Percentiles rank a stretch among this genome's conserved stretches.
phyloP scores from a whole-genome alignment of 2,113 vertebrate species.

The Pelecanoides urinatrix region DNA sequence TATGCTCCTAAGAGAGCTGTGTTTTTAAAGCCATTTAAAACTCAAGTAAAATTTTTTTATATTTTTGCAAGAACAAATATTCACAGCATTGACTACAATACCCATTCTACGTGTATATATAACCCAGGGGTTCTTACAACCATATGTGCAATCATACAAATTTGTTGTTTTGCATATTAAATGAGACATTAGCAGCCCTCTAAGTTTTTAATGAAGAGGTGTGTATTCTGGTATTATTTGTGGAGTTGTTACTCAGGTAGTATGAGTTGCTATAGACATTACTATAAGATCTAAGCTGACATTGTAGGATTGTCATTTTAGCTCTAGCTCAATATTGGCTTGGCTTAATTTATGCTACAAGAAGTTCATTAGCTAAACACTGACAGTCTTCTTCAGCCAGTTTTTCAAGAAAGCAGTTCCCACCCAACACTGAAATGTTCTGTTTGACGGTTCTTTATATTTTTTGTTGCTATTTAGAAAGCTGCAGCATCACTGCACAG shows the following conservation, averaged over 20 bases:
- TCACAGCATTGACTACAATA: neutral
- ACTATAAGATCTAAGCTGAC: neutral
- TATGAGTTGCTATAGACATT: neutral
- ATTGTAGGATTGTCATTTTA: neutral
- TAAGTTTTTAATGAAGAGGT: conserved; percentile 3
- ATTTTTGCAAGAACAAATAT: neutral
- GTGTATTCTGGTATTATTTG: neutral
- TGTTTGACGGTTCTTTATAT: neutral
- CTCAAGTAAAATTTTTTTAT: neutral
- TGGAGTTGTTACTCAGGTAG: neutral
- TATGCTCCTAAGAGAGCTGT: neutral
- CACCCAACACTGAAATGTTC: neutral
- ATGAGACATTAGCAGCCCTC: neutral
- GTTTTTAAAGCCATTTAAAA: neutral
- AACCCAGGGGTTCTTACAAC: neutral
- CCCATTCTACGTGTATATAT: neutral
- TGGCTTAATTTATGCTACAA: neutral
- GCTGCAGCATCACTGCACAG: neutral
- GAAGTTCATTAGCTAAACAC: conserved; percentile 3
- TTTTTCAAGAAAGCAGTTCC: conserved; percentile 21
- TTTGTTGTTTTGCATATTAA: neutral
- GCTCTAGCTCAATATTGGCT: neutral
- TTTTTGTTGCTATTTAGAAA: conserved; percentile 1
- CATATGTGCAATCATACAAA: neutral
- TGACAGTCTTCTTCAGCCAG: neutral